Evolutionary conservation across 2,888 invertebrate genomes (phyloP).

Genomic region (Acrobasis repandana): DNA sequence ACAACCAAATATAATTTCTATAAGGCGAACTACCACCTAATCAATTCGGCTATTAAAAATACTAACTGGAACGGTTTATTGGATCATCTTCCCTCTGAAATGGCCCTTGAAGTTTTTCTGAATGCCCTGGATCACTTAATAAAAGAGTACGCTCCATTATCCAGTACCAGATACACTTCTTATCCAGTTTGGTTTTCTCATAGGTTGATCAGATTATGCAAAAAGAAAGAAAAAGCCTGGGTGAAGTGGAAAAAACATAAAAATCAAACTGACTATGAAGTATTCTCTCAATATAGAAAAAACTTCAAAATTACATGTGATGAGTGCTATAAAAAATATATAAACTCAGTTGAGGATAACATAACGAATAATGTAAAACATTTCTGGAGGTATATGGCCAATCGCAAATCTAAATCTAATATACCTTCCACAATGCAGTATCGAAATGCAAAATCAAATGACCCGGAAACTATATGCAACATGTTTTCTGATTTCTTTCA

Average conservation of each 20-base stretch:
- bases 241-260: background rate
- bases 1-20: background rate
- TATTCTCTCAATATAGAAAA: background rate
- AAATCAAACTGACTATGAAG: constrained; percentile 1
- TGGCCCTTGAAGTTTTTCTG: background rate
- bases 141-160: background rate
- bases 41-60: background rate
- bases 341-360: background rate
- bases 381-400: background rate
- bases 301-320: background rate
- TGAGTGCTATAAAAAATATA: background rate
- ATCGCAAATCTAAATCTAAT: background rate
- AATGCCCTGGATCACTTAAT: background rate
- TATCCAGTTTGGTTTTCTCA: constrained; percentile 1
- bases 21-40: background rate
- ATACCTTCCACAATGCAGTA: constrained; percentile 1
- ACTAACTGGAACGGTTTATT: background rate
- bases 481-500: background rate
- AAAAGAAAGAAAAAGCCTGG: constrained; percentile 1
- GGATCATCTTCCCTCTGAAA: background rate
- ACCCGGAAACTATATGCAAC: background rate
- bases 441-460: background rate
- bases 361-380: background rate
- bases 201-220: background rate
- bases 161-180: background rate